A percentile compares a stretch with the other conserved stretches of the same genome.
These are phyloP conservation scores for Meiosimyza platycephala DNA, from an alignment of 2,888 invertebrate species.

Conservation along the genomic window DNA sequence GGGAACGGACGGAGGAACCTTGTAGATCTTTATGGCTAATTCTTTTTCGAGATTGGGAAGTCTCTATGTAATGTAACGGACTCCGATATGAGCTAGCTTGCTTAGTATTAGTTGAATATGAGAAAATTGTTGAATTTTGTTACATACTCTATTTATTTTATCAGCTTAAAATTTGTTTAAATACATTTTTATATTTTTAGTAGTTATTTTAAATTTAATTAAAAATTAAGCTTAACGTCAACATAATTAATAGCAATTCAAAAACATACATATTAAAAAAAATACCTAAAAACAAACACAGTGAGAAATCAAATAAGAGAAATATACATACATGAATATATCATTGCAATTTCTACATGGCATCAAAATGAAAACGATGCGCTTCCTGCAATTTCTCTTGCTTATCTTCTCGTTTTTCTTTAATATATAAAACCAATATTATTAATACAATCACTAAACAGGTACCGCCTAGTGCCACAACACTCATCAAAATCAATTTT, in stretches of 20 bases:
- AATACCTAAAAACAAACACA: conserved; percentile 6
- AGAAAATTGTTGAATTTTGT: no score
- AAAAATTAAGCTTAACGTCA: not conserved
- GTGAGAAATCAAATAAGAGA: not conserved
- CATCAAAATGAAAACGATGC: conserved; percentile 87
- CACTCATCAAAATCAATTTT: conserved; percentile 91
- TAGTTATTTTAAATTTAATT: no score
- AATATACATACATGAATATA: no score
- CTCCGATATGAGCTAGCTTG: no score
- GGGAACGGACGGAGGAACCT: no score
- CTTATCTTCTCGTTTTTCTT: conserved; percentile 86
- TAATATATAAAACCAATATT: conserved; percentile 88
- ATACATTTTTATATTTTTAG: no score
- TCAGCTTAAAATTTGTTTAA: no score
- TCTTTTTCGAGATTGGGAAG: no score
- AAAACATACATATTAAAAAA: conserved; percentile 6
- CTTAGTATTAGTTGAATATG: no score
- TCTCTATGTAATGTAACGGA: no score
- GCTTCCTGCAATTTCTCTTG: conserved; percentile 83
- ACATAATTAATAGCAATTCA: not conserved
- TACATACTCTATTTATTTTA: no score
- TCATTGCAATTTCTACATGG: conserved; percentile 72
- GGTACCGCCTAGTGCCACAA: conserved; percentile 86
- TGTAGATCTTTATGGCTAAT: no score
- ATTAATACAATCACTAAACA: conserved; percentile 87